Evolutionary conservation across 2,113 vertebrate genomes (phyloP).

Genomic region (Hepsetus odoe): DNA sequence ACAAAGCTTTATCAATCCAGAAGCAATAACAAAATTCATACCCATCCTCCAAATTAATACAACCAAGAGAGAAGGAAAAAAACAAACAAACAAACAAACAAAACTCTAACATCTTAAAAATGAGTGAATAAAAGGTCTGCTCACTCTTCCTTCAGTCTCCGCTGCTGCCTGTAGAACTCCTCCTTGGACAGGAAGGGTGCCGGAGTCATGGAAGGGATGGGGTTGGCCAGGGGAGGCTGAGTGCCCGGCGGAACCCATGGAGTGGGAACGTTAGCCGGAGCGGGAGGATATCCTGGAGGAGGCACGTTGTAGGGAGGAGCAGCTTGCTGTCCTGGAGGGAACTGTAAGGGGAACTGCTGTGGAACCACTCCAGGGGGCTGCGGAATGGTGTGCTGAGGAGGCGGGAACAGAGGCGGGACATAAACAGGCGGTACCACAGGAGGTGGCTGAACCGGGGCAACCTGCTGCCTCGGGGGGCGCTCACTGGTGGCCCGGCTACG

Average conservation of each 20-base stretch:
- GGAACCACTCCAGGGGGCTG: conserved; percentile 83
- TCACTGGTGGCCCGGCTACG: conserved; percentile 80
- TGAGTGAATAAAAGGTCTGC: conserved; percentile 56
- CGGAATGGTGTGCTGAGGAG: conserved; percentile 82
- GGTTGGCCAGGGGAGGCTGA: conserved; percentile 77
- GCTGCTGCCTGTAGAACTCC: conserved; percentile 90
- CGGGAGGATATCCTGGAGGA: conserved; percentile 85
- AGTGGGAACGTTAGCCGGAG: conserved; percentile 82
- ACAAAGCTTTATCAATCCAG: too few species aligned
- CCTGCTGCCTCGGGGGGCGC: conserved; percentile 78
- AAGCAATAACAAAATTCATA: too few species aligned
- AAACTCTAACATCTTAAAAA: neutral
- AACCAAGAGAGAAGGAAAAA: too few species aligned
- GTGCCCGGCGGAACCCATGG: conserved; percentile 84
- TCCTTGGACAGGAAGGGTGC: conserved; percentile 89
- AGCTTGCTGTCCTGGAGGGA: conserved; percentile 85
- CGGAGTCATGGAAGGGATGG: conserved; percentile 76
- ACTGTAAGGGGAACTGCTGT: conserved; percentile 82
- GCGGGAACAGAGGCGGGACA: conserved; percentile 80
- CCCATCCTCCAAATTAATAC: too few species aligned
- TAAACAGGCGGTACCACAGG: conserved; percentile 78
- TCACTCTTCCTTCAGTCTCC: conserved; percentile 91
- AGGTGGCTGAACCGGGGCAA: conserved; percentile 66
- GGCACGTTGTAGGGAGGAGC: conserved; percentile 84
- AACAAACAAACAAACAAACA: neutral